phyloP scores from a whole-genome alignment of 2,888 invertebrate species.

The Lepidochrysops patricia region DNA sequence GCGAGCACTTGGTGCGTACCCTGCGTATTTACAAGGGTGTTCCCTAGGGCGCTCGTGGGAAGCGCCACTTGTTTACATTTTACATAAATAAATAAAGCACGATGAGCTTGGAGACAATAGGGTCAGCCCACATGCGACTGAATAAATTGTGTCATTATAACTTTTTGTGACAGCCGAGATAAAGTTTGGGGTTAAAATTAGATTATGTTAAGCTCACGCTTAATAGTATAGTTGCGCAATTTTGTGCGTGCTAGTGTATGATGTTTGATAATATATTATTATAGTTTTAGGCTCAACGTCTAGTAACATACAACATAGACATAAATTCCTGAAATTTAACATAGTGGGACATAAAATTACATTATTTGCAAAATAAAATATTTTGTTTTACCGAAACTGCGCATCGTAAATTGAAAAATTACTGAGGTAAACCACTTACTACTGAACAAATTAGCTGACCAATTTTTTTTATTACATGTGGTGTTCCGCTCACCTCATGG shows the following conservation, averaged over 20 bases:
- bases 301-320: no score
- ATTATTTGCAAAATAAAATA: no score
- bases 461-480: not conserved
- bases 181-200: not conserved
- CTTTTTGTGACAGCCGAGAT: not conserved
- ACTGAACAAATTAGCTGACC: no score
- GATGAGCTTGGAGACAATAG: not conserved
- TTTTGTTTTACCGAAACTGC: no score
- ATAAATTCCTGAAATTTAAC: no score
- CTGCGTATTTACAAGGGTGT: not conserved
- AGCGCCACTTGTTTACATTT: not conserved
- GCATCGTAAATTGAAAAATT: no score
- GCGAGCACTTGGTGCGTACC: not conserved
- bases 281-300: no score
- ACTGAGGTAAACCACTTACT: no score
- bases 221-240: no score
- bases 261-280: no score
- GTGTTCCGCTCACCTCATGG: not conserved
- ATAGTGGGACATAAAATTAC: no score
- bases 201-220: no score
- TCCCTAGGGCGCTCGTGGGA: not conserved
- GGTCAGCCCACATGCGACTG: not conserved
- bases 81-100: not conserved
- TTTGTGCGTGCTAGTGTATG: not conserved
- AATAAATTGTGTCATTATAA: conserved; percentile 1